These are phyloP conservation scores for Noturus placidus DNA, from an alignment of 2,113 vertebrate species.

Conservation along the genomic window DNA sequence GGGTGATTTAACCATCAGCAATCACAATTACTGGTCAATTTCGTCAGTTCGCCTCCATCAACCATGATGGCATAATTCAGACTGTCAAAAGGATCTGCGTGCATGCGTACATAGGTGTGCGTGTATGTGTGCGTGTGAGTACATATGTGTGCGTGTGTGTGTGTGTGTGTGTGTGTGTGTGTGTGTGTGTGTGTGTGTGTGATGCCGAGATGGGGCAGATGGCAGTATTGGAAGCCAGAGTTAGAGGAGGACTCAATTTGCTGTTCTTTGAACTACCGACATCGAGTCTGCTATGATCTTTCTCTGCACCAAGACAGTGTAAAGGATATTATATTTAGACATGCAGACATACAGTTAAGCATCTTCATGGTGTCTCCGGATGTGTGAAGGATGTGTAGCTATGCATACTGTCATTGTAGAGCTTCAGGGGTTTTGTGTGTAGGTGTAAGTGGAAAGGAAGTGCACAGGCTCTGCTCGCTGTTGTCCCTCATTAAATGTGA, in stretches of 20 bases:
- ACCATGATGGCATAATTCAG: constrained; percentile 54
- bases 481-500: constrained; percentile 26
- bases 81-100: constrained; percentile 36
- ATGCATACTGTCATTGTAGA: neutral
- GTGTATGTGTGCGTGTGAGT: constrained; percentile 37
- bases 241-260: constrained; percentile 22
- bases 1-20: constrained; percentile 38
- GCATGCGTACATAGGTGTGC: constrained; percentile 1
- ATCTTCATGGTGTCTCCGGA: neutral
- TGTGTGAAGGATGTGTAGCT: neutral
- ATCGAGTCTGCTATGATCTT: neutral
- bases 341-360: neutral
- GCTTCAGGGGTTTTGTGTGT: neutral
- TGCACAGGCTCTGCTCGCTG: neutral
- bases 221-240: constrained; percentile 12
- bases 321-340: constrained; percentile 24
- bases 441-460: constrained; percentile 12
- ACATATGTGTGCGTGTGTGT: constrained; percentile 38
- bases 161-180: constrained; percentile 36
- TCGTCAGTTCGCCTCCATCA: constrained; percentile 43
- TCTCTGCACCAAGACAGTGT: neutral
- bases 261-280: neutral
- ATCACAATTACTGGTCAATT: constrained; percentile 49
- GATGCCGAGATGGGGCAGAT: constrained; percentile 23
- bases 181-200: constrained; percentile 41